A percentile compares a stretch with the other conserved stretches of the same genome.
Evolutionary conservation across 2,113 vertebrate species (phyloP).

Genomic region (Oryzias curvinotus): DNA sequence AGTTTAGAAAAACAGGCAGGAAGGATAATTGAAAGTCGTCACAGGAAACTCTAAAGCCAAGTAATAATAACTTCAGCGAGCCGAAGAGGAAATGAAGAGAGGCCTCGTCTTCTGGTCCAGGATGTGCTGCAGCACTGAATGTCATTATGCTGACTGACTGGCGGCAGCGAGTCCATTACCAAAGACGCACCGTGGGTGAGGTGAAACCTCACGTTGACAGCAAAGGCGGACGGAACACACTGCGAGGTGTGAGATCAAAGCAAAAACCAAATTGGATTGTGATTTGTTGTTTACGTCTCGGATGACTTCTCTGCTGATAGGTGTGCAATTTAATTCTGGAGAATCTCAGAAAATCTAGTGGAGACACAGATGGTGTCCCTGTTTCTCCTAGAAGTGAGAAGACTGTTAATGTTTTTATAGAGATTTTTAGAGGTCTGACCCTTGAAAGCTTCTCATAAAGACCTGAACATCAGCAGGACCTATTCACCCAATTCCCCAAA

Average conservation of each 20-base stretch:
- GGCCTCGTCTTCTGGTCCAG: slow-evolving; percentile 52
- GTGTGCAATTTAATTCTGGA: slow-evolving; percentile 21
- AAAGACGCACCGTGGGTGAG: slow-evolving; percentile 44
- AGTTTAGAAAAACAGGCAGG: slow-evolving; percentile 18
- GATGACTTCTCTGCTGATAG: slow-evolving; percentile 22
- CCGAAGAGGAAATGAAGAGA: slow-evolving; percentile 71
- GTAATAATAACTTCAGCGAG: slow-evolving; percentile 61
- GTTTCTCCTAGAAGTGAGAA: too few species aligned
- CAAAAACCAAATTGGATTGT: slow-evolving; percentile 36
- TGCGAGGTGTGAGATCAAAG: slow-evolving; percentile 32
- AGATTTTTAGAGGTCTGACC: too few species aligned
- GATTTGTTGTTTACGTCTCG: slow-evolving; percentile 34
- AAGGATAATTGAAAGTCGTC: slow-evolving; percentile 67
- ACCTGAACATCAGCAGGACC: background rate
- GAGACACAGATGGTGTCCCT: background rate
- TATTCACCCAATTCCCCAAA: background rate
- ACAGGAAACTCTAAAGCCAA: slow-evolving; percentile 55
- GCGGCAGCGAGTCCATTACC: slow-evolving; percentile 69
- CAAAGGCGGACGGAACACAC: slow-evolving; percentile 45
- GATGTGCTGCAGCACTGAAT: slow-evolving; percentile 45
- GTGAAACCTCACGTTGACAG: slow-evolving; percentile 40
- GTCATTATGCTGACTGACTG: slow-evolving; percentile 69
- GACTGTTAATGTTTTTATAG: too few species aligned
- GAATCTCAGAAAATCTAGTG: slow-evolving; percentile 13
- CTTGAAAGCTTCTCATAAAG: background rate